These are phyloP conservation scores for Puffinus mauretanicus DNA, from an alignment of 2,113 vertebrate species.

Conservation along the genomic window DNA sequence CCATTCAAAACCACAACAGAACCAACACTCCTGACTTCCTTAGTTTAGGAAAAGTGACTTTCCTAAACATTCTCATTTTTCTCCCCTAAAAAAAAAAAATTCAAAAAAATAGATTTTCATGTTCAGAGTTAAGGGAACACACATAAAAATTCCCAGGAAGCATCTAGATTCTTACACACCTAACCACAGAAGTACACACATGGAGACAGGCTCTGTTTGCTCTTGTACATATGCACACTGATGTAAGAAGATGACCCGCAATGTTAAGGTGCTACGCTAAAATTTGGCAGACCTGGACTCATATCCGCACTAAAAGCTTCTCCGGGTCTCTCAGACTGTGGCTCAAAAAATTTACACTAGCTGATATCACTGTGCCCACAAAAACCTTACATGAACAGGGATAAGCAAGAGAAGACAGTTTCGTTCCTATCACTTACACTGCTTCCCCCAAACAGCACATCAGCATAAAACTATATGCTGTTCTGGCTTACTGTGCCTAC, in stretches of 20 bases:
- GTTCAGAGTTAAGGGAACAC: background rate
- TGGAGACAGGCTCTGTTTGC: background rate
- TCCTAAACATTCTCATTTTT: background rate
- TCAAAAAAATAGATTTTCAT: background rate
- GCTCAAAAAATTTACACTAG: background rate
- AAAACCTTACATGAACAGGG: background rate
- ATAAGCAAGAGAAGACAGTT: background rate
- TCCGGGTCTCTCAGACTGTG: background rate
- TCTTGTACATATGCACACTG: background rate
- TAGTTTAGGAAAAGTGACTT: background rate
- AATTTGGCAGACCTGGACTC: background rate
- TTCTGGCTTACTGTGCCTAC: rapidly evolving
- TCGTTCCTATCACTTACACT: background rate
- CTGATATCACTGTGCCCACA: background rate
- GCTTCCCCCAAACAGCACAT: background rate
- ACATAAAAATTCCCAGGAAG: background rate
- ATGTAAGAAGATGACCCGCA: background rate
- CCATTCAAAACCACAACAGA: background rate
- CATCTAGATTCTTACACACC: background rate
- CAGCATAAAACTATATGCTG: rapidly evolving
- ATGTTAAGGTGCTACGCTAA: background rate
- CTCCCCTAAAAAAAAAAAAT: background rate
- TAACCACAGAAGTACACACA: background rate
- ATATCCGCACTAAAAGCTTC: background rate
- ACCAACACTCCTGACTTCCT: background rate